Evolutionary conservation across 2,888 invertebrate species (phyloP), one percentile per base, ranked within the genome.

Genomic region (Lepidocyrtoides sp.): DNA sequence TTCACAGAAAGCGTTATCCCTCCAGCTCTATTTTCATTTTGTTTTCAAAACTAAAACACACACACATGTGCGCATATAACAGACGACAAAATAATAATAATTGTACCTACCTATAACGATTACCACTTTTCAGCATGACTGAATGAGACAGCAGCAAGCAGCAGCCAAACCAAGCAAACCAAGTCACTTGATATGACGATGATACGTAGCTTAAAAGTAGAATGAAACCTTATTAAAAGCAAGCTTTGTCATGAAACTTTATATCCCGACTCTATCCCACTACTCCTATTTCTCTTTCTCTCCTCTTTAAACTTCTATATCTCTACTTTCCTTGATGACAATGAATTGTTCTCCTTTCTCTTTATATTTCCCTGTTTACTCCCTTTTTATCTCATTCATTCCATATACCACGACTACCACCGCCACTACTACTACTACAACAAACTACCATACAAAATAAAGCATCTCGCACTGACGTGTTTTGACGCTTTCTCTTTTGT

Each of bases 201-300:
- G n/a, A 32, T 17, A 8, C 26, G 2, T 69, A 66, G 5, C 14
- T 69, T 69, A 69, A 69, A 69, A 17, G 36, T 36, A 36, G 17
- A 36, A 69, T 82, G 63, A 23, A 44, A 82, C 63, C 82, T 82
- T 63, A 82, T 82, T 63, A 82, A 82, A 82, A 41, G 63, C 41
- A 60, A 82, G 82, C 63, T 63, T 82, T 44, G 82, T 63, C 63
- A 82, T 63, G 63, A 63, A 82, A 82, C 44, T 63, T 57, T 57
- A 81, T 20, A 12, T 32, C 3, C 7, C 54, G 12, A 20, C 75
- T n/a, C n/a, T n/a, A n/a, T n/a, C n/a, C n/a, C n/a, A n/a, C n/a
- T n/a, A n/a, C n/a, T 36, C 54, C 57, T 26, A 23, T 63, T 29
- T 26, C 63, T 32, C 79, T 36, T 36, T 36, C 54, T 60, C 14